A percentile compares a stretch with the other conserved stretches of the same genome.
phyloP scores from a whole-genome alignment of 2,797 vertebrate genomes.

The Leptatherina wallacei region DNA sequence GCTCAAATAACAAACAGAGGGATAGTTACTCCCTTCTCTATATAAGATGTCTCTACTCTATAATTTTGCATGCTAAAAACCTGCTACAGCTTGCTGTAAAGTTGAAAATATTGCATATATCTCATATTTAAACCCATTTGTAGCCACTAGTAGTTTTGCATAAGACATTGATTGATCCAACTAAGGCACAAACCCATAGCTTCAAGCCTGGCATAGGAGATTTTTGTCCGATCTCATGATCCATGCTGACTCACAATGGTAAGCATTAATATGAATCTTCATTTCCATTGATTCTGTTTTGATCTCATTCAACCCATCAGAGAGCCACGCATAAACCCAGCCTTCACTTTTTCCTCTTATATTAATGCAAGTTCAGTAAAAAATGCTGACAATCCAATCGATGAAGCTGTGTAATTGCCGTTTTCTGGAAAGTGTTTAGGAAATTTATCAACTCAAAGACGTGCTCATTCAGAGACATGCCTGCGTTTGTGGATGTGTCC shows the following conservation, averaged over 20 bases:
- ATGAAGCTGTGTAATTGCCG: background rate
- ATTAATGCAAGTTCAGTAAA: background rate
- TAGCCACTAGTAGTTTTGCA: too few species aligned
- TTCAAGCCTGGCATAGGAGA: background rate
- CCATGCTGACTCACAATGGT: background rate
- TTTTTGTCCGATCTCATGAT: background rate
- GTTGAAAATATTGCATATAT: background rate
- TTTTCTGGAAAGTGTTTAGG: conserved; percentile 3
- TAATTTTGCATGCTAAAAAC: background rate
- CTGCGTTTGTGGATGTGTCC: background rate
- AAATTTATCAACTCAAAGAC: conserved; percentile 7
- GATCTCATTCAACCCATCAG: conserved; percentile 1
- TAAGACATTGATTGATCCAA: too few species aligned
- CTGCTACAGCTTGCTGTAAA: background rate
- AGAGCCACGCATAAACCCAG: background rate
- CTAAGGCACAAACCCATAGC: too few species aligned
- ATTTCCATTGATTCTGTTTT: background rate
- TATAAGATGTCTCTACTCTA: too few species aligned
- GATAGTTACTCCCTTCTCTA: too few species aligned
- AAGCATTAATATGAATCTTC: background rate
- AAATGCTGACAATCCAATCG: background rate
- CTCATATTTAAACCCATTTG: background rate
- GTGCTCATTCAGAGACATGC: background rate
- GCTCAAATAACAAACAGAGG: too few species aligned
- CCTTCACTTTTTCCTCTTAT: conserved; percentile 6